Conservation (phyloP, 2,113 vertebrate species). For the Actinemys pallida region DNA sequence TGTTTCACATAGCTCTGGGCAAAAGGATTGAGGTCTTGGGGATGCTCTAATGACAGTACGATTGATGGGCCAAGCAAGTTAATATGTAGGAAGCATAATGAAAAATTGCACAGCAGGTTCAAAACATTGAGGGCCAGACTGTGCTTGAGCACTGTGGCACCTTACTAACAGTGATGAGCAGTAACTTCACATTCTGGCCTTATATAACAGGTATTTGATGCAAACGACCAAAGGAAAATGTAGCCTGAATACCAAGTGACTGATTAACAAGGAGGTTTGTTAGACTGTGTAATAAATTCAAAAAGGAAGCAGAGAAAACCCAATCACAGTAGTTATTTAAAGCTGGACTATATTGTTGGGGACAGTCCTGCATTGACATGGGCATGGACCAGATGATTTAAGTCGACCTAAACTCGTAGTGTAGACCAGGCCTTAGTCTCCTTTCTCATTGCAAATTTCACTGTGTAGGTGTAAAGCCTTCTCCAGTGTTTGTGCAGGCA, state of each 20-base stretch:
- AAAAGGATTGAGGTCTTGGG: not conserved
- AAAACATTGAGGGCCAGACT: not conserved
- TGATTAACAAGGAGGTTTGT: not conserved
- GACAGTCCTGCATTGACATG: not conserved
- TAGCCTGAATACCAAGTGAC: not conserved
- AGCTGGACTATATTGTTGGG: not conserved
- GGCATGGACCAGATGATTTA: not conserved
- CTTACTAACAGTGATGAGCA: not conserved
- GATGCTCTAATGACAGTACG: not conserved
- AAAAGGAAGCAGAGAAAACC: not conserved
- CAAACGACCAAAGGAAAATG: not conserved
- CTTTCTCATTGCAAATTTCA: not conserved
- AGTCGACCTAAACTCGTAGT: no score
- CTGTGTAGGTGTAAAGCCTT: not conserved
- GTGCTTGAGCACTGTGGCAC: no score
- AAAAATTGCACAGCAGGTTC: not conserved
- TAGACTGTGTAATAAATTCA: not conserved
- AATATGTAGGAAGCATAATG: no score
- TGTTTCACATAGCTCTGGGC: not conserved
- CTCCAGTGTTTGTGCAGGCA: not conserved
- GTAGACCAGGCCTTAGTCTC: no score
- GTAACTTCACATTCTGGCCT: not conserved
- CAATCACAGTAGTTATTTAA: constrained; percentile 5
- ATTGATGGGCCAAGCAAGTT: not conserved
- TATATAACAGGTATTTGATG: not conserved